These are phyloP conservation scores for Hippopotamus amphibius DNA, from an alignment of 2,113 vertebrate genomes.

Conservation along the genomic window DNA sequence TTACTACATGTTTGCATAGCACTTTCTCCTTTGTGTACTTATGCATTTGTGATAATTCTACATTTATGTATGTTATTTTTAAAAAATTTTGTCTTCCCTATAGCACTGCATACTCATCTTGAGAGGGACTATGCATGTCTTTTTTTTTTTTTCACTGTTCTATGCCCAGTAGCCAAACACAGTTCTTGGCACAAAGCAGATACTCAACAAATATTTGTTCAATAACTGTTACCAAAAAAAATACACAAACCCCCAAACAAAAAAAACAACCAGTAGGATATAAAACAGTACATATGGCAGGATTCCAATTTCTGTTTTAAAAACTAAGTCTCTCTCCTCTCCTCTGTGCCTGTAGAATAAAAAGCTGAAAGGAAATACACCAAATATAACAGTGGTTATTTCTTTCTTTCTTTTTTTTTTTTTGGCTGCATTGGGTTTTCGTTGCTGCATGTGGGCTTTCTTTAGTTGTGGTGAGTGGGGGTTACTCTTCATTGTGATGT, in stretches of 20 bases:
- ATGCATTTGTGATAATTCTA: not conserved
- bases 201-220: not conserved
- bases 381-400: not conserved
- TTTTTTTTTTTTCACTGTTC: too few relatives aligned
- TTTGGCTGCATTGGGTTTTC: not conserved
- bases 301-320: not conserved
- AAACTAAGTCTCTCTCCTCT: not conserved
- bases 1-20: not conserved
- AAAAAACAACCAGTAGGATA: not conserved
- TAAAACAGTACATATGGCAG: not conserved
- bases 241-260: not conserved
- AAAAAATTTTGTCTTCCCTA: not conserved
- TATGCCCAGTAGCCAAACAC: not conserved
- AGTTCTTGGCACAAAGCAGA: not conserved
- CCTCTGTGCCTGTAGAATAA: not conserved
- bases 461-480: not conserved
- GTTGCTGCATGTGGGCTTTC: not conserved
- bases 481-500: not conserved
- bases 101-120: not conserved
- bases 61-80: not conserved
- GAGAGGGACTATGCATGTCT: not conserved
- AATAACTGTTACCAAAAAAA: not conserved
- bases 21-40: not conserved
- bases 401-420: not conserved
- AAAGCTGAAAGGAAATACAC: not conserved